Percentiles rank a stretch among this genome's conserved stretches.
phyloP scores from a whole-genome alignment of 2,113 vertebrate genomes.

The Eira barbara region DNA sequence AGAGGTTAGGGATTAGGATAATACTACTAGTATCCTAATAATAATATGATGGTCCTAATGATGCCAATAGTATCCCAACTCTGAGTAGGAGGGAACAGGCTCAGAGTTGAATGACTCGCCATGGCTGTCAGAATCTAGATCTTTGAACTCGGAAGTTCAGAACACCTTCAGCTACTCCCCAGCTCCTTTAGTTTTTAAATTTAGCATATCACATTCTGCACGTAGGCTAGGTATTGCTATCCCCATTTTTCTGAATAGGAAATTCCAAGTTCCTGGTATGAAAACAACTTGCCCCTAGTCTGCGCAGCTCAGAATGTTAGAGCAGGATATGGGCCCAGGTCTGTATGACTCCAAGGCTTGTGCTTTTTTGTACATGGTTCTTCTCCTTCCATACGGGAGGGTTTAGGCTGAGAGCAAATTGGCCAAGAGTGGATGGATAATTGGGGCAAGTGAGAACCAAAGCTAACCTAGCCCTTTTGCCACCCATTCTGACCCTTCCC shows the following conservation, averaged over 20 bases:
- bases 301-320: neutral
- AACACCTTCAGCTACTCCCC: neutral
- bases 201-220: neutral
- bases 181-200: conserved; percentile 16
- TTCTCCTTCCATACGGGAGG: neutral
- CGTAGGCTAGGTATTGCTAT: neutral
- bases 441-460: neutral
- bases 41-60: neutral
- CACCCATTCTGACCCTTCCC: neutral
- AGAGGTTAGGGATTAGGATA: neutral
- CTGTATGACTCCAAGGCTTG: neutral
- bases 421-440: neutral
- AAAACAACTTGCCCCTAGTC: neutral
- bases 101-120: neutral
- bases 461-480: conserved; percentile 39
- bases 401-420: neutral
- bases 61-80: neutral
- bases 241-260: neutral
- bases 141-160: conserved; percentile 17
- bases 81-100: neutral
- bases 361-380: neutral
- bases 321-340: neutral
- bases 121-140: neutral
- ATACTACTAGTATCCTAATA: neutral
- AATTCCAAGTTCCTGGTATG: neutral